Evolutionary conservation across 2,888 invertebrate genomes (phyloP).

Genomic region (Tetragonula carbonaria): DNA sequence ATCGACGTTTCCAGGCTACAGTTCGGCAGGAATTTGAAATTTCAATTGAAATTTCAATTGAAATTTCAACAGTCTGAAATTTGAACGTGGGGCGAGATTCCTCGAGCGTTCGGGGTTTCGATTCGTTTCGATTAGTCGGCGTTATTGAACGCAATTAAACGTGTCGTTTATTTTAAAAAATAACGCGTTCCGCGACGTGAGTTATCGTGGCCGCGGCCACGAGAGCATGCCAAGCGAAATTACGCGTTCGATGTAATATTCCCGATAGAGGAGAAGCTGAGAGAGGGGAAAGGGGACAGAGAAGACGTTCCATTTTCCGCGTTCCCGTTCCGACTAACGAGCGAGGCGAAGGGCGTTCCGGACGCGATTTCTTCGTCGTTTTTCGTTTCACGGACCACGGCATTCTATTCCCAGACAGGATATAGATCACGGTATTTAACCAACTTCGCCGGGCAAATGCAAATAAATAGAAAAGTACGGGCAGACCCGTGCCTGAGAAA

Average conservation of each 20-base stretch:
- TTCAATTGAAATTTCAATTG: slow-evolving; percentile 17
- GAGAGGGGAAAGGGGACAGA: background rate
- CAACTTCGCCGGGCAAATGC: slow-evolving; percentile 19
- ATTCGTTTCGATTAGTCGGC: background rate
- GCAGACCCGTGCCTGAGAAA: background rate
- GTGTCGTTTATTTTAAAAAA: slow-evolving; percentile 15
- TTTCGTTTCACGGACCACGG: slow-evolving; percentile 21
- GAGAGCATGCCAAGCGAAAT: background rate
- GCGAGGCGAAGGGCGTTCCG: background rate
- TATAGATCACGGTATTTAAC: slow-evolving; percentile 40
- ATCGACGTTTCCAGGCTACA: slow-evolving; percentile 25
- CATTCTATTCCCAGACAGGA: slow-evolving; percentile 34
- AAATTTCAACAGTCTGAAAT: slow-evolving; percentile 8
- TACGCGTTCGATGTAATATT: background rate
- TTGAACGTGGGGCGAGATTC: background rate
- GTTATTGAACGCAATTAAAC: slow-evolving; percentile 49
- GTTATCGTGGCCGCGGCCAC: background rate
- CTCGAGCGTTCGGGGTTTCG: background rate
- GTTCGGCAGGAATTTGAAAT: background rate
- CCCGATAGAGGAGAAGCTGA: background rate
- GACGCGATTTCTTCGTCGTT: slow-evolving; percentile 17
- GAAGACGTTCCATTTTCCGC: slow-evolving; percentile 7
- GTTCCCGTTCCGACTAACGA: slow-evolving; percentile 12
- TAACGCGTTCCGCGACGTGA: background rate
- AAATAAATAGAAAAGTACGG: slow-evolving; percentile 33